phyloP scores from a whole-genome alignment of 2,888 invertebrate genomes.

The Saturnia pavonia region DNA sequence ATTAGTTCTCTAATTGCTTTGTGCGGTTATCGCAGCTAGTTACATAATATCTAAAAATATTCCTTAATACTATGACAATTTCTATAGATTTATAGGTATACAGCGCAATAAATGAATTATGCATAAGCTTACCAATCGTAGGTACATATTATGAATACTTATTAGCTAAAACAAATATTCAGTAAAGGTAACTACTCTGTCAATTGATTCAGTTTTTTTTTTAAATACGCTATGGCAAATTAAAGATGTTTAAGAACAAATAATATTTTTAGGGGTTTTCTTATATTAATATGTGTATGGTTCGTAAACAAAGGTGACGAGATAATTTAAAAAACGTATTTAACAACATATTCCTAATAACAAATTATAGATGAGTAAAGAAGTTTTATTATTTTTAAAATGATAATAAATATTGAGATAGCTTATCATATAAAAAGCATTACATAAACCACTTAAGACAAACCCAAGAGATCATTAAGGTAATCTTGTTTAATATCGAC shows the following conservation, averaged over 20 bases:
- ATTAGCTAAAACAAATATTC: slow-evolving; percentile 37
- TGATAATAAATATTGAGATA: background rate
- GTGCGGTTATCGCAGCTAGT: slow-evolving; percentile 56
- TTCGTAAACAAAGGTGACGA: background rate
- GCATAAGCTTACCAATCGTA: slow-evolving; percentile 49
- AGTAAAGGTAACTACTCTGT: slow-evolving; percentile 42
- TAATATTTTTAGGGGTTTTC: background rate
- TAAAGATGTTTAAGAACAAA: background rate
- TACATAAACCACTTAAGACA: background rate
- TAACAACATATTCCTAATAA: background rate
- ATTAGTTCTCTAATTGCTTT: slow-evolving; percentile 40
- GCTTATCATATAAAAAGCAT: background rate
- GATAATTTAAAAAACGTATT: background rate
- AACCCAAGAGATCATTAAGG: background rate
- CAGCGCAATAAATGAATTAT: slow-evolving; percentile 51
- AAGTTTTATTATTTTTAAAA: background rate
- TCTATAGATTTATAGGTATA: slow-evolving; percentile 42
- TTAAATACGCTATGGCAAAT: background rate
- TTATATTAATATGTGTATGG: background rate
- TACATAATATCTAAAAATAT: slow-evolving; percentile 53
- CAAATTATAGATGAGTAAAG: too few relatives aligned
- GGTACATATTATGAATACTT: slow-evolving; percentile 33
- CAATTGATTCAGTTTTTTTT: background rate
- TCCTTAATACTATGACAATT: slow-evolving; percentile 55
- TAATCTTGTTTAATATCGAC: background rate